Conservation (phyloP, 2,797 vertebrate genomes). For the Monodelphis domestica region DNA sequence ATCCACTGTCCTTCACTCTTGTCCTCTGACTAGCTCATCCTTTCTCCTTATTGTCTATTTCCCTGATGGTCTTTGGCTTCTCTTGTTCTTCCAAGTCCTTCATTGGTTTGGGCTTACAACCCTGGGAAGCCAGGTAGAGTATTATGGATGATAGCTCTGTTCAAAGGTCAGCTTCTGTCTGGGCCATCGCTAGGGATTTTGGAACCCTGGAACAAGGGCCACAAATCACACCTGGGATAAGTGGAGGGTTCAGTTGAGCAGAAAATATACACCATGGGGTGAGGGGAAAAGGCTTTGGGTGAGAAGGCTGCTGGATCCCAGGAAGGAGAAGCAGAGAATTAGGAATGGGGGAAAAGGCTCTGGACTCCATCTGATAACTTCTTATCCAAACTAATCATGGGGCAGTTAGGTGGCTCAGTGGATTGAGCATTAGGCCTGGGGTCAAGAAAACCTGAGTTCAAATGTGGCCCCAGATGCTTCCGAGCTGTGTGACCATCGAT, state of each 20-base stretch:
- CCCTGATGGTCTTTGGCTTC: not conserved
- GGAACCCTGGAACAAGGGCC: not conserved
- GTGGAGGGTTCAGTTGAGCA: not conserved
- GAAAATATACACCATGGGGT: too few species aligned
- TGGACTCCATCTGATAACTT: too few species aligned
- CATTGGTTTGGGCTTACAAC: not conserved
- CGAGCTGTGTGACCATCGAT: too few species aligned
- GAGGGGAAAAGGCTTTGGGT: too few species aligned
- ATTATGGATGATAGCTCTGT: not conserved
- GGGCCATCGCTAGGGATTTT: not conserved
- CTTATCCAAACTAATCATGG: too few species aligned
- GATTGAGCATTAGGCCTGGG: too few species aligned
- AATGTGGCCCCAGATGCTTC: too few species aligned
- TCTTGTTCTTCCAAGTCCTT: not conserved
- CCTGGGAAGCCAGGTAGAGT: not conserved
- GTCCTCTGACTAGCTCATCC: not conserved
- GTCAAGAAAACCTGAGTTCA: too few species aligned
- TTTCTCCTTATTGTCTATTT: not conserved
- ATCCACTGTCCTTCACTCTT: not conserved
- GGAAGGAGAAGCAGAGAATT: too few species aligned
- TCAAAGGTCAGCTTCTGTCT: not conserved
- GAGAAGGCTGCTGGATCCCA: too few species aligned
- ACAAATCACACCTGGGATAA: not conserved
- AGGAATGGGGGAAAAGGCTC: too few species aligned
- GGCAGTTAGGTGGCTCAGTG: too few species aligned